A percentile compares a stretch with the other conserved stretches of the same genome.
Conservation (phyloP, 2,797 vertebrate genomes). For the Cirrhinus mrigala region DNA sequence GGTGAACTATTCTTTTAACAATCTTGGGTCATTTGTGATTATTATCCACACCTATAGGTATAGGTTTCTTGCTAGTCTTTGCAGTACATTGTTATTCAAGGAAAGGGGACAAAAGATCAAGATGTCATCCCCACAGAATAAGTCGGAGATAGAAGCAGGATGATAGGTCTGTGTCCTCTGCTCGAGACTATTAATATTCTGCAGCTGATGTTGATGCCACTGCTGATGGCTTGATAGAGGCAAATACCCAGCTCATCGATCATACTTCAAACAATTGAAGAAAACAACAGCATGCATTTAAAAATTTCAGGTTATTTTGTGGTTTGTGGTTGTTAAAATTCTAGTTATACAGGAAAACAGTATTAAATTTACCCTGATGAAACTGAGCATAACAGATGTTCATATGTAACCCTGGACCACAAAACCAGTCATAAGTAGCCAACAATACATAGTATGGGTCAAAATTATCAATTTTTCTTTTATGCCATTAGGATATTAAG, state of each 20-base stretch:
- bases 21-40: too few relatives aligned
- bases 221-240: conserved; percentile 12
- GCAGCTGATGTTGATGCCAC: neutral
- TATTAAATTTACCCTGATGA: neutral
- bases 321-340: neutral
- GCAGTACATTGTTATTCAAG: conserved; percentile 12
- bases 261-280: neutral
- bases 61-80: neutral
- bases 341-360: neutral
- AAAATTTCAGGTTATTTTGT: neutral
- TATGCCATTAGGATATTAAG: too few relatives aligned
- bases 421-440: too few relatives aligned
- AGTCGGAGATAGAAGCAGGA: neutral
- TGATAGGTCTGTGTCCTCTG: conserved; percentile 5
- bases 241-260: conserved; percentile 31
- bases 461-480: too few relatives aligned
- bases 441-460: too few relatives aligned
- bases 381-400: neutral
- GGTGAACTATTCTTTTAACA: too few relatives aligned
- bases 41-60: neutral
- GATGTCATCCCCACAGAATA: neutral
- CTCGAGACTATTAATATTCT: conserved; percentile 25
- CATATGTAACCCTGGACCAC: too few relatives aligned
- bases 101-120: neutral
- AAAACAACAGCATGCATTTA: neutral